Evolutionary conservation across 2,888 invertebrate genomes (phyloP), one percentile per base, ranked within the genome.

Genomic region (Chaetoderma sp.): DNA sequence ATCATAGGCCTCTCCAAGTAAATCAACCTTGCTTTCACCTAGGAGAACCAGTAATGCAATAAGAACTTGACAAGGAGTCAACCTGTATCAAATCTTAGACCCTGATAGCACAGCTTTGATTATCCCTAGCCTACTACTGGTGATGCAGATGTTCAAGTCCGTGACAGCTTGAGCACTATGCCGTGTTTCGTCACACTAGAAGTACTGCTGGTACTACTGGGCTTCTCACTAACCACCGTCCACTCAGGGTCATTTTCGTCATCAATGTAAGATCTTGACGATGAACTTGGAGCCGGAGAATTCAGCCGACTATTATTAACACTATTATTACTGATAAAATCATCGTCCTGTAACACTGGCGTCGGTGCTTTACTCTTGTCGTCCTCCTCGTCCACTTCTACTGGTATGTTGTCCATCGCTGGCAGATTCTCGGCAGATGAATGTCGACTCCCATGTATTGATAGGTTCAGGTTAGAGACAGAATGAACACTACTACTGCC

Each of bases 161-260:
- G n/a, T n/a, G n/a, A n/a, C n/a, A n/a, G n/a, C n/a, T n/a, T n/a
- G n/a, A n/a, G n/a, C n/a, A n/a, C n/a, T n/a, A n/a, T n/a, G n/a
- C n/a, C n/a, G n/a, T n/a, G n/a, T n/a, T n/a, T n/a, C n/a, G n/a
- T n/a, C n/a, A n/a, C n/a, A n/a, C n/a, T n/a, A n/a, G n/a, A n/a
- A n/a, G n/a, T n/a, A n/a, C n/a, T n/a, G n/a, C n/a, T n/a, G n/a
- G n/a, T n/a, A n/a, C n/a, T n/a, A n/a, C n/a, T n/a, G n/a, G n/a
- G 49, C 16, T 3, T 49, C 21, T 49, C 13, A 21, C 49, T 25
- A 13, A 25, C 23, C 3, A 74, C 72, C 4, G 76, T 78, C 85
- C 85, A 85, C 60, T 85, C 85, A 0, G 83, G 83, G 63, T 85
- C 84, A 64, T 81, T 78, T 0, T 79, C 74, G 57, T 79, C 79